Conservation (phyloP, 1,140 invertebrate species). For the Drosophila mojavensis region DNA sequence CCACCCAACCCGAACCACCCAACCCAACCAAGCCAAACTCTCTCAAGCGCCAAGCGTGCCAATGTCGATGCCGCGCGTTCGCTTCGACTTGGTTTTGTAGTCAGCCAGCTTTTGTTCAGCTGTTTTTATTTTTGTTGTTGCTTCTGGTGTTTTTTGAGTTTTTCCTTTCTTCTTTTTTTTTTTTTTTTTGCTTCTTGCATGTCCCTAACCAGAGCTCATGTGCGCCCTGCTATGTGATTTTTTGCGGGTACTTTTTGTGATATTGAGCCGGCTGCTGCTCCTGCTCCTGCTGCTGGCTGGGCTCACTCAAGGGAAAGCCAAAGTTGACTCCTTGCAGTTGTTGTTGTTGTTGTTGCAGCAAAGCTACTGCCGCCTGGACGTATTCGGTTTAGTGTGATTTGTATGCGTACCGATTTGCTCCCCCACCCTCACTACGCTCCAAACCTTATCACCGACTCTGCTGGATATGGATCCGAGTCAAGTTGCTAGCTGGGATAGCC, state of each 20-base stretch:
- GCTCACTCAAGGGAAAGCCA: conserved; percentile 71
- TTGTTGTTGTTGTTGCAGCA: conserved; percentile 32
- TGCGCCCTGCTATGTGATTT: conserved; percentile 43
- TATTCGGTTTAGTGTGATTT: conserved; percentile 79
- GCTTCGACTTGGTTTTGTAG: conserved; percentile 73
- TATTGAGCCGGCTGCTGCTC: conserved; percentile 46
- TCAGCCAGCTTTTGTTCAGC: conserved; percentile 70
- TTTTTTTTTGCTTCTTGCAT: conserved; percentile 11
- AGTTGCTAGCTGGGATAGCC: neutral
- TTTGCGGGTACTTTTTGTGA: conserved; percentile 67
- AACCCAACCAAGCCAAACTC: conserved; percentile 22
- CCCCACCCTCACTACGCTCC: too few relatives aligned
- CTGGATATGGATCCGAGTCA: neutral
- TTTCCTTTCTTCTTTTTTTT: conserved; percentile 2
- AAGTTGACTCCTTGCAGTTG: conserved; percentile 32
- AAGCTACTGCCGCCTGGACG: conserved; percentile 67
- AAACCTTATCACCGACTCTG: neutral
- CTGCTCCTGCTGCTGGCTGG: neutral
- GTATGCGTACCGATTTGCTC: conserved; percentile 39
- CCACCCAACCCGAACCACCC: neutral
- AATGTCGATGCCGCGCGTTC: conserved; percentile 60
- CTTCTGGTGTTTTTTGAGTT: conserved; percentile 37
- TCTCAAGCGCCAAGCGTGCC: conserved; percentile 41
- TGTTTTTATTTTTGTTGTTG: conserved; percentile 28
- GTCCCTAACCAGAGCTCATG: neutral